phyloP scores from a whole-genome alignment of 2,888 invertebrate species.

The Synergus laeviventris region DNA sequence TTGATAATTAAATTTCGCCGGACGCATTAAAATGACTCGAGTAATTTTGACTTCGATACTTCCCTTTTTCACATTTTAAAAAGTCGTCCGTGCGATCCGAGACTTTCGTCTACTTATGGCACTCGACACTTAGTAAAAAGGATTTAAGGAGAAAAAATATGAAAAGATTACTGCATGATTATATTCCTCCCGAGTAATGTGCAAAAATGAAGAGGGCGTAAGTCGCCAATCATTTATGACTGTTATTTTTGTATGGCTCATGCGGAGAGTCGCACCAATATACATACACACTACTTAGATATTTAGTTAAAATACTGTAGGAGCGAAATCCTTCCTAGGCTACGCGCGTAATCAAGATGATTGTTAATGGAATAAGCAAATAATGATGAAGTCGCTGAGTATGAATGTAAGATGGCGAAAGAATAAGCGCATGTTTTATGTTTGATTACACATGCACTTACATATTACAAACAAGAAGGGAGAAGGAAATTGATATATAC shows the following conservation, averaged over 20 bases:
- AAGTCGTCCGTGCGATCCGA: slow-evolving; percentile 12
- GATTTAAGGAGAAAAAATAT: slow-evolving; percentile 48
- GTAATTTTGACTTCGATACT: slow-evolving; percentile 3
- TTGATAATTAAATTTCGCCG: neutral
- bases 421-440: slow-evolving; percentile 60
- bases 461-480: slow-evolving; percentile 8
- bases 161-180: slow-evolving; percentile 56
- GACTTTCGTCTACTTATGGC: slow-evolving; percentile 38
- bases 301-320: slow-evolving; percentile 60
- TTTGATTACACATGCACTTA: slow-evolving; percentile 60
- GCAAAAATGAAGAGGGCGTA: slow-evolving; percentile 59
- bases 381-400: slow-evolving; percentile 40
- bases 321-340: slow-evolving; percentile 57
- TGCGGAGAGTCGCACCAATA: slow-evolving; percentile 63
- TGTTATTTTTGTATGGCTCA: slow-evolving; percentile 75
- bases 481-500: slow-evolving; percentile 53
- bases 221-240: slow-evolving; percentile 67
- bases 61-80: slow-evolving; percentile 17
- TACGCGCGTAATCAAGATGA: slow-evolving; percentile 59
- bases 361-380: slow-evolving; percentile 55
- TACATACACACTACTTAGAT: slow-evolving; percentile 62
- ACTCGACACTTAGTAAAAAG: slow-evolving; percentile 48
- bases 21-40: slow-evolving; percentile 26
- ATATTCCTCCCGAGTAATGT: slow-evolving; percentile 48
- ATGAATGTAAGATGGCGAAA: slow-evolving; percentile 47